Percentiles rank a stretch among this genome's conserved stretches.
phyloP scores from a whole-genome alignment of 2,888 invertebrate genomes.

The Adineta ricciae region DNA sequence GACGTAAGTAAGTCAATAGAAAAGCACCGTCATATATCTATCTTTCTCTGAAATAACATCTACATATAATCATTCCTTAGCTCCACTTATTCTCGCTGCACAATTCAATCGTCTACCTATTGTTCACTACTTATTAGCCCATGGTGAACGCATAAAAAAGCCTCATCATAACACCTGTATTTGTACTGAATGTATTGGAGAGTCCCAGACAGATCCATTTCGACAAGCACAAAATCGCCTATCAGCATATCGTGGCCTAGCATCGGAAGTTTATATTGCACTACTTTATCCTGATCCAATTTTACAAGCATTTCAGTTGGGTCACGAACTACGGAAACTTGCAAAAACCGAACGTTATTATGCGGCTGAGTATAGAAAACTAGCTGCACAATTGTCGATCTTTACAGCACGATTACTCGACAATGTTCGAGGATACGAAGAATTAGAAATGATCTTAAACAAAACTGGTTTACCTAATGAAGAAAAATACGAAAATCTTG shows the following conservation, averaged over 20 bases:
- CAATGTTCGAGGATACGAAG: constrained; percentile 44
- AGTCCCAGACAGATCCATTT: constrained; percentile 43
- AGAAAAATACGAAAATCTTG: constrained; percentile 41
- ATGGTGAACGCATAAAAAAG: constrained; percentile 43
- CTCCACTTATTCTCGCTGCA: constrained; percentile 43
- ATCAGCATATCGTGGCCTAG: constrained; percentile 43
- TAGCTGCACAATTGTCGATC: constrained; percentile 42
- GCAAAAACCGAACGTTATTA: constrained; percentile 38
- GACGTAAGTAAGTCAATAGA: constrained; percentile 31
- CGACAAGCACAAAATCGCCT: constrained; percentile 44
- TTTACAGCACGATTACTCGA: constrained; percentile 45
- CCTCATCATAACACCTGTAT: constrained; percentile 44
- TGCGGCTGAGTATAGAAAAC: constrained; percentile 43
- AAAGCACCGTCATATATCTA: constrained; percentile 37
- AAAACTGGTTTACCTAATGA: constrained; percentile 40
- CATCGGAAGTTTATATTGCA: constrained; percentile 46
- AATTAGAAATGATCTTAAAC: constrained; percentile 44
- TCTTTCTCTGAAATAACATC: no score
- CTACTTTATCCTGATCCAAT: constrained; percentile 45
- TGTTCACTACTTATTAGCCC: constrained; percentile 35
- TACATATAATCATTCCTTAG: not conserved
- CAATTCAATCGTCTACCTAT: constrained; percentile 46
- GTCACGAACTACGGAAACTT: constrained; percentile 40
- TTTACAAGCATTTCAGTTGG: constrained; percentile 43
- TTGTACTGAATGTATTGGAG: constrained; percentile 42